Evolutionary conservation across 1,140 invertebrate genomes (phyloP).

Genomic region (Piezodorus guildinii): DNA sequence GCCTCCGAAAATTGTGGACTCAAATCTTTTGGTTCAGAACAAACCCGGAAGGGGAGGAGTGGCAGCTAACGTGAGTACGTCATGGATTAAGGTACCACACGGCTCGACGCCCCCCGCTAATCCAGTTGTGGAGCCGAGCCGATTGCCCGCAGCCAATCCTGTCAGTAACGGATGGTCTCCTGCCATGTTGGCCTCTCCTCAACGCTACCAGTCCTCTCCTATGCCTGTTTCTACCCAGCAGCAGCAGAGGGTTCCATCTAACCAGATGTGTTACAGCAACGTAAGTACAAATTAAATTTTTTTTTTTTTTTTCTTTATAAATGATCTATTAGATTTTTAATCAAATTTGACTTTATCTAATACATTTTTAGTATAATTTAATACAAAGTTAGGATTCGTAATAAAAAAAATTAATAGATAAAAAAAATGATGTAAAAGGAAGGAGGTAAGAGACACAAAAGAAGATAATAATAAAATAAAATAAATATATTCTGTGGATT

Average conservation of each 20-base stretch:
- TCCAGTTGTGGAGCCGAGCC: constrained; percentile 14
- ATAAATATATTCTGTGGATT: too few relatives aligned
- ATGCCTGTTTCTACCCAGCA: constrained; percentile 7
- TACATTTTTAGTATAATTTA: too few relatives aligned
- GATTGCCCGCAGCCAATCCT: background rate
- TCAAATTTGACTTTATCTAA: too few relatives aligned
- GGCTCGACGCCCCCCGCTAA: constrained; percentile 18
- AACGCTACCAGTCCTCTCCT: background rate
- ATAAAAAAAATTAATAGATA: too few relatives aligned
- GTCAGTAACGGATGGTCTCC: constrained; percentile 34
- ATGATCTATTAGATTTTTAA: too few relatives aligned
- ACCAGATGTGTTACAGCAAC: background rate
- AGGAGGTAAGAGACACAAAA: too few relatives aligned
- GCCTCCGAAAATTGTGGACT: constrained; percentile 73
- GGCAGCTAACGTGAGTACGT: background rate
- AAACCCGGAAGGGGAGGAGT: constrained; percentile 29
- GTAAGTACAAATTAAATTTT: background rate
- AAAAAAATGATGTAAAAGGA: too few relatives aligned
- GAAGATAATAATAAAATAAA: too few relatives aligned
- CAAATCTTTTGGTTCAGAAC: constrained; percentile 47
- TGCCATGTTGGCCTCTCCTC: constrained; percentile 24
- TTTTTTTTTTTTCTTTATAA: background rate
- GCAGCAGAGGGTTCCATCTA: background rate
- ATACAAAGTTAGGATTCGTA: too few relatives aligned
- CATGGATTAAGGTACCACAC: constrained; percentile 28